phyloP scores from a whole-genome alignment of 2,113 vertebrate genomes.

The Ariopsis seemanni region DNA sequence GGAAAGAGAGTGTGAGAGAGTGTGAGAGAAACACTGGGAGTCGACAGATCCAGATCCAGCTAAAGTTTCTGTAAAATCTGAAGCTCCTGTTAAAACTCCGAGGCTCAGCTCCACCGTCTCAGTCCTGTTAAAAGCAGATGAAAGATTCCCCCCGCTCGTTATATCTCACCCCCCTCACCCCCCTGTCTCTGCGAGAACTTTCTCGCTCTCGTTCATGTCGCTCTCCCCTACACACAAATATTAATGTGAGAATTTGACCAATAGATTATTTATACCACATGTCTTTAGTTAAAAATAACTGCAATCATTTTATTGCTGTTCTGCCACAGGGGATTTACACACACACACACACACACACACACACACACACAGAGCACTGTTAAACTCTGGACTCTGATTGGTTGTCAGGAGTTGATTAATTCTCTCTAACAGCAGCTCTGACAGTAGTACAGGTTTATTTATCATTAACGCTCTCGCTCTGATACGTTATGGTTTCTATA shows the following conservation, averaged over 20 bases:
- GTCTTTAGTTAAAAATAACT: no score
- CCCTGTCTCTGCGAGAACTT: background rate
- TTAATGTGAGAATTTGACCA: background rate
- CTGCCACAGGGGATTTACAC: background rate
- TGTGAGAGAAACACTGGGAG: background rate
- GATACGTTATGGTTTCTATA: no score
- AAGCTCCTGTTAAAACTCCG: background rate
- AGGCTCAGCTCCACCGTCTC: background rate
- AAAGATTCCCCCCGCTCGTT: background rate
- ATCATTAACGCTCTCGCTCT: no score
- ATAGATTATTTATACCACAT: background rate
- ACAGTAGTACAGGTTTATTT: no score
- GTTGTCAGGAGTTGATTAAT: background rate
- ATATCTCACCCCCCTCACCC: background rate
- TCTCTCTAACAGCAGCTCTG: no score
- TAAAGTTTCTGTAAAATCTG: background rate
- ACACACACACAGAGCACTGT: background rate
- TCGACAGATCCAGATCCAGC: background rate
- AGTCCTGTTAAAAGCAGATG: constrained; percentile 13
- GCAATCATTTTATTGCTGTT: background rate
- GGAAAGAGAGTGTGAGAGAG: background rate
- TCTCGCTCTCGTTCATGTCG: background rate
- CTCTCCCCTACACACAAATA: background rate
- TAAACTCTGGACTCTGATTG: background rate
- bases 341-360: no score